Base-by-base conservation (phyloP, 2,113 vertebrate species). In the Myanophis thanlyinensis region DNA sequence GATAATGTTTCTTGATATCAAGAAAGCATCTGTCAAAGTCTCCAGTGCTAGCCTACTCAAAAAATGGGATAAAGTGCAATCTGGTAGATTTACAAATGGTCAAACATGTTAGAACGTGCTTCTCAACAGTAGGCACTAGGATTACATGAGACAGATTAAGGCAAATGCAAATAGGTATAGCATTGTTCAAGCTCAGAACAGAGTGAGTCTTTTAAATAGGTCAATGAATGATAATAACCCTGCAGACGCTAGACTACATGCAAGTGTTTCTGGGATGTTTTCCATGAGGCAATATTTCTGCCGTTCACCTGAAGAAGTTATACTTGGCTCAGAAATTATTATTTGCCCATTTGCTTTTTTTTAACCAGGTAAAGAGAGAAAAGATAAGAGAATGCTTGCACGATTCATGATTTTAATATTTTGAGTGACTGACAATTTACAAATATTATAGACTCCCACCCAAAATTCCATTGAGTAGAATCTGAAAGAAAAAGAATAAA, bases 221-320 rank as follows among this genome's bases (percentile, higher is more conserved):
- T 95, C 96, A 97, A 53, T 92, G 96, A 96, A 96, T 96, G 30
- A 84, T 49, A 94, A 95, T 97, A 97, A 96, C 96, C 96, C 90
- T 87, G 47, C 18, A 91, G 87, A n/a, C 44, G 27, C 48, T 11
- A 94, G 93, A 56, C 87, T 9, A 44, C 95, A 94, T 86, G 95
- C 93, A 96, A 96, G 92, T 94, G 95, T 95, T 95, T 93, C 95
- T 93, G 93, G 91, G 93, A 89, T 44, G 92, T 49, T 92, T 93
- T 95, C 94, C 92, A 91, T 92, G 93, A 56, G 91, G 89, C 94
- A 96, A 95, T 95, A 95, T 94, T 95, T 94, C 94, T 85, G 90
- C 85, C 73, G 25, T 92, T 95, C 93, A 25, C 93, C 95, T 93
- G 67, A 62, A 93, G 96, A 97, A 52, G 94, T 4, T 94, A 96